A percentile compares a stretch with the other conserved stretches of the same genome.
Evolutionary conservation across 2,113 vertebrate genomes (phyloP).

Genomic region (Poicephalus meyeri): DNA sequence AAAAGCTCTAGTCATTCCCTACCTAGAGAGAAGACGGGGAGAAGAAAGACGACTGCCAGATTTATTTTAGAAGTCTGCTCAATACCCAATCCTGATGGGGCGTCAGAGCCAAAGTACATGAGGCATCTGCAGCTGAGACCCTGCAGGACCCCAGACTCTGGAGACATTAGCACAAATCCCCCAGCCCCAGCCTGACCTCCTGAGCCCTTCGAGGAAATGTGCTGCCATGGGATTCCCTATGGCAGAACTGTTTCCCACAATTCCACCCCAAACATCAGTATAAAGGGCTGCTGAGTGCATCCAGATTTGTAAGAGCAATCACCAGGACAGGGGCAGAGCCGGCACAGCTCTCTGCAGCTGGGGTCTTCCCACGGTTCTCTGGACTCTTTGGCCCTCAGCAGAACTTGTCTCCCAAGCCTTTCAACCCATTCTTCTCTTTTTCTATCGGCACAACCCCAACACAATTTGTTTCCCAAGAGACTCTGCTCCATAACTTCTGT

Average conservation of each 20-base stretch:
- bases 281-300: neutral
- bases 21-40: neutral
- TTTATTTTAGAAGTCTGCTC: neutral
- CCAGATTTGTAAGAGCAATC: neutral
- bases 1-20: constrained; percentile 1
- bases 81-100: neutral
- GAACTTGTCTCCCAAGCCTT: neutral
- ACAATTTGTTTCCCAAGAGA: neutral
- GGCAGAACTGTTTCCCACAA: neutral
- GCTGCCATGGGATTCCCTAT: neutral
- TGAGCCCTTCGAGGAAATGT: rapidly evolving
- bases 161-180: neutral
- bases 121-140: neutral
- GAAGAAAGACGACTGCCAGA: neutral
- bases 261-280: neutral
- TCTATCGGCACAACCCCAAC: neutral
- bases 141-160: neutral
- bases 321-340: neutral
- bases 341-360: rapidly evolving
- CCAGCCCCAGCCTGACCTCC: neutral
- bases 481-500: neutral
- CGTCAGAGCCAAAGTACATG: neutral
- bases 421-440: neutral
- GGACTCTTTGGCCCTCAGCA: neutral
- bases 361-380: neutral